Conservation (phyloP, 2,113 vertebrate genomes). For the Ginglymostoma cirratum region DNA sequence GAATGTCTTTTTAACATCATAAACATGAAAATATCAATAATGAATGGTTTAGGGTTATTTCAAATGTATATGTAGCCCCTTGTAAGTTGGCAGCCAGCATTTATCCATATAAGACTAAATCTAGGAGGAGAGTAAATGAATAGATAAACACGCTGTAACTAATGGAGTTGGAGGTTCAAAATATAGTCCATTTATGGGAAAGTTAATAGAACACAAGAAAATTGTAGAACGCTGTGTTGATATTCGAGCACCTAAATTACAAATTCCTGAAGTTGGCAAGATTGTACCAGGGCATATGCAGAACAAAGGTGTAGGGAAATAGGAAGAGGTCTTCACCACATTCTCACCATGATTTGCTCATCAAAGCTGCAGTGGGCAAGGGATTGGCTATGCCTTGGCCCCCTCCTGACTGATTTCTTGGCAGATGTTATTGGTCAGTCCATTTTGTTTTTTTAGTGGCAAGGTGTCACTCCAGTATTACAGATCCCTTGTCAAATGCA, state of each 20-base stretch:
- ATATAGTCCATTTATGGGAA: not conserved
- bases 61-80: not conserved
- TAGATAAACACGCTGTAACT: conserved; percentile 5
- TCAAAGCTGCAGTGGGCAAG: not conserved
- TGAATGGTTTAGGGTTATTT: not conserved
- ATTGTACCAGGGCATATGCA: not conserved
- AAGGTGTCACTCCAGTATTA: not conserved
- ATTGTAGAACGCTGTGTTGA: not conserved
- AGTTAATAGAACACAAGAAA: not conserved
- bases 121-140: not conserved
- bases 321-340: not conserved
- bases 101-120: not conserved
- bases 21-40: not conserved
- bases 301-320: not conserved
- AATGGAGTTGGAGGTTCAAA: not conserved
- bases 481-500: not conserved
- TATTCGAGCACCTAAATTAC: not conserved
- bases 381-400: not conserved
- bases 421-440: not conserved
- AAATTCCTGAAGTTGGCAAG: not conserved
- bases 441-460: not conserved
- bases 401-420: not conserved
- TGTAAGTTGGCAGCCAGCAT: not conserved
- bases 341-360: not conserved
- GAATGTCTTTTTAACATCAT: not conserved